These are phyloP conservation scores for Isotomurus palustris DNA, from an alignment of 2,888 invertebrate genomes.

Conservation along the genomic window DNA sequence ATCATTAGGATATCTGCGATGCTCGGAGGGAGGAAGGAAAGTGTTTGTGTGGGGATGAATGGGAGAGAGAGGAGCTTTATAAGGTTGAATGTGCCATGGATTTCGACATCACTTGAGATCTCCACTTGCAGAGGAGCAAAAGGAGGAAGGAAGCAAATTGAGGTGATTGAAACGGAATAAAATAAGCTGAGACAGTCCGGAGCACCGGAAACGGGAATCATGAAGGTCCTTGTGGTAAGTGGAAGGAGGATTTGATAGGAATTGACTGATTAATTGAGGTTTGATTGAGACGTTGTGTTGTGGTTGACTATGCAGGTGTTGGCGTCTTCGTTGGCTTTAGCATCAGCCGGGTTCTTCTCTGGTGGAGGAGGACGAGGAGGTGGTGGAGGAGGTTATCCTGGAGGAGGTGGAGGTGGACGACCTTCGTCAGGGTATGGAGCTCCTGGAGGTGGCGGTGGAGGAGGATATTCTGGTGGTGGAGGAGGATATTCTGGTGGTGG, in stretches of 20 bases:
- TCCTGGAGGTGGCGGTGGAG: background rate
- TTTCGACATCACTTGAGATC: too few species aligned
- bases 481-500: constrained; percentile 10
- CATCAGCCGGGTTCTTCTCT: background rate
- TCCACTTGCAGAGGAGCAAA: too few species aligned
- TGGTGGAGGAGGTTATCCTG: background rate
- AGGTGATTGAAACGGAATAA: too few species aligned
- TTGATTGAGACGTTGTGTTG: background rate
- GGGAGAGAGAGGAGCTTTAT: too few species aligned
- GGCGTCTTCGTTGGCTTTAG: constrained; percentile 5
- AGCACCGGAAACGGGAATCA: too few species aligned
- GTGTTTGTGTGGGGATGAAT: too few species aligned
- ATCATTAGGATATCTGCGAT: too few species aligned
- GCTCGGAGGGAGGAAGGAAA: too few species aligned
- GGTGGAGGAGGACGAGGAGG: constrained; percentile 5
- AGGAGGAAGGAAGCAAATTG: too few species aligned
- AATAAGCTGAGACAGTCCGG: too few species aligned
- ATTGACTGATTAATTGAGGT: background rate
- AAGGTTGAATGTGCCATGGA: too few species aligned
- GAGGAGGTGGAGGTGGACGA: background rate
- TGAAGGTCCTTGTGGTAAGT: constrained; percentile 12
- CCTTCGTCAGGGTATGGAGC: background rate
- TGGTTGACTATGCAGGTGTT: constrained; percentile 9
- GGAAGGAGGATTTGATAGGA: background rate
- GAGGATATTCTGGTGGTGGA: background rate